A percentile compares a stretch with the other conserved stretches of the same genome.
Conservation (phyloP, 1,140 invertebrate species). For the Drosophila sp. region DNA sequence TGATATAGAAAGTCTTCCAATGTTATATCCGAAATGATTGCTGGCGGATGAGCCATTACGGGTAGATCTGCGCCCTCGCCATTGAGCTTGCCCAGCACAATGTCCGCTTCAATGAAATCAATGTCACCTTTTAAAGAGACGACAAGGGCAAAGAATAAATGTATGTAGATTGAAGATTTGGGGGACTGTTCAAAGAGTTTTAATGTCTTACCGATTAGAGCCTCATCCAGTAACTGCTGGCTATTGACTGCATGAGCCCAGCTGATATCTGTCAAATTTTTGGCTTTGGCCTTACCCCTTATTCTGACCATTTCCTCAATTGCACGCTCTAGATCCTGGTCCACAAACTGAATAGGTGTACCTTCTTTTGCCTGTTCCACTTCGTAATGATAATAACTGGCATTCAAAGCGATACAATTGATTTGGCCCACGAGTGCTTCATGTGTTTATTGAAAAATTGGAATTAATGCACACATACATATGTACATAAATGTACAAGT, state of each 20-base stretch:
- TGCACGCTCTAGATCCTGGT: conserved; percentile 27
- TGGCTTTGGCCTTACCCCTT: conserved; percentile 35
- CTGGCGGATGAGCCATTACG: conserved; percentile 94
- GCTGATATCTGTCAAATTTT: conserved; percentile 89
- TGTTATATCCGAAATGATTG: conserved; percentile 88
- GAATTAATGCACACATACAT: conserved; percentile 31
- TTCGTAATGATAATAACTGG: conserved; percentile 49
- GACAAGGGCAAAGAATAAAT: conserved; percentile 1
- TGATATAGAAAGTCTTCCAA: conserved; percentile 88
- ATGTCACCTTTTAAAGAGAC: conserved; percentile 68
- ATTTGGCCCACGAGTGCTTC: conserved; percentile 51
- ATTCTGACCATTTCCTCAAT: conserved; percentile 36
- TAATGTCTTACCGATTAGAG: conserved; percentile 85
- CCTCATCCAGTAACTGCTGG: conserved; percentile 85
- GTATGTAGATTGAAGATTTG: not conserved
- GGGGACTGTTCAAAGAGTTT: not conserved
- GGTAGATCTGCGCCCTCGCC: conserved; percentile 85
- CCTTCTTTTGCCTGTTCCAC: conserved; percentile 4
- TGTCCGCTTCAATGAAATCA: conserved; percentile 95
- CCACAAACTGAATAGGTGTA: conserved; percentile 3
- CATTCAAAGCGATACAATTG: conserved; percentile 58
- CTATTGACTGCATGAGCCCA: conserved; percentile 94
- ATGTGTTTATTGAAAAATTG: conserved; percentile 24
- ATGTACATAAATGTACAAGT: not conserved
- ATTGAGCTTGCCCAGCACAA: conserved; percentile 87